Evolutionary conservation across 2,113 vertebrate species (phyloP).

Genomic region (Cyanocitta stelleri): DNA sequence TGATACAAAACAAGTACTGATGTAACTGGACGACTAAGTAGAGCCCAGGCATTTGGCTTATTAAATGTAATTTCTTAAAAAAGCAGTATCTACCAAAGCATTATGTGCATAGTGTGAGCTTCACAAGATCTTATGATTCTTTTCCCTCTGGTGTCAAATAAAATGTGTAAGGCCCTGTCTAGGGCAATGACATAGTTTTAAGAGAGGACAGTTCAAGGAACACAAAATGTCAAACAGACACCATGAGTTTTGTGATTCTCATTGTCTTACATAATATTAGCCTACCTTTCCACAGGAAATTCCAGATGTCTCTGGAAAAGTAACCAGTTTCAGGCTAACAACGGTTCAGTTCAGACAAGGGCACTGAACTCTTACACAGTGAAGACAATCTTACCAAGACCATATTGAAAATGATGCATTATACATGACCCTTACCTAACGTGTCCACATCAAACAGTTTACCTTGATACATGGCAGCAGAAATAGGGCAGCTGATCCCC

Average conservation of each 20-base stretch:
- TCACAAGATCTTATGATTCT: background rate
- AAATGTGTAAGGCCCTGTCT: background rate
- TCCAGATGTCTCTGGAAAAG: background rate
- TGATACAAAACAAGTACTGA: background rate
- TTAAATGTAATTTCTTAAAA: background rate
- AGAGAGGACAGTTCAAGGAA: background rate
- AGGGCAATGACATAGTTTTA: background rate
- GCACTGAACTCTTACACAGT: background rate
- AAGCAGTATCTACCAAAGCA: background rate
- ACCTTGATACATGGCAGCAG: conserved; percentile 86
- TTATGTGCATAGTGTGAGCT: background rate
- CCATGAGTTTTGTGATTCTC: background rate
- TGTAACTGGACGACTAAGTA: background rate
- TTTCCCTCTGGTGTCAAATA: background rate
- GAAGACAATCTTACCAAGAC: background rate
- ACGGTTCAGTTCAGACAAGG: background rate
- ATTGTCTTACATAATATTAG: background rate
- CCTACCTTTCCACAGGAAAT: background rate
- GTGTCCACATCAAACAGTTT: background rate
- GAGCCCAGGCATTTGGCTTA: background rate
- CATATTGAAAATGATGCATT: background rate
- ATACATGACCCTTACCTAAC: background rate
- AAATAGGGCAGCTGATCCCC: conserved; percentile 87
- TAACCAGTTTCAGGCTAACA: background rate
- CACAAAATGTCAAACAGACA: background rate